A percentile compares a stretch with the other conserved stretches of the same genome.
phyloP scores from a whole-genome alignment of 2,113 vertebrate genomes.

The Reinhardtius hippoglossoides region DNA sequence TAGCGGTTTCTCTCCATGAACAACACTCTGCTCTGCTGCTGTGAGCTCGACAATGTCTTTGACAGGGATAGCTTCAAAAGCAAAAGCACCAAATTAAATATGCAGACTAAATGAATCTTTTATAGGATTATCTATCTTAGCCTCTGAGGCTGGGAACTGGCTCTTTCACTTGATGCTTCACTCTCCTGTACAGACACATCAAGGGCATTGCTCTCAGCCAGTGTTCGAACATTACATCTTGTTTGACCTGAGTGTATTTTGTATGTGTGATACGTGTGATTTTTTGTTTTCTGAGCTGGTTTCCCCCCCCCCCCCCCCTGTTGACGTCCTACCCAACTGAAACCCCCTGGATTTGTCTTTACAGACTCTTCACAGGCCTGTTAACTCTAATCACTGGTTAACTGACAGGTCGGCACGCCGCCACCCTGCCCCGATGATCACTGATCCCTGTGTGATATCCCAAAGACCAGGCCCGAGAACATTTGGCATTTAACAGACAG shows the following conservation, averaged over 20 bases:
- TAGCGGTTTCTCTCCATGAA: neutral
- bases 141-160: slow-evolving; percentile 4
- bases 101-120: slow-evolving; percentile 74
- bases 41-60: slow-evolving; percentile 31
- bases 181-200: slow-evolving; percentile 21
- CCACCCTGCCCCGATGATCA: slow-evolving; percentile 54
- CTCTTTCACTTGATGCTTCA: slow-evolving; percentile 43
- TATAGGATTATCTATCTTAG: slow-evolving; percentile 68
- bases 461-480: slow-evolving; percentile 38
- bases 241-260: neutral
- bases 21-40: neutral
- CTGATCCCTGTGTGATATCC: slow-evolving; percentile 56
- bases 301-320: neutral
- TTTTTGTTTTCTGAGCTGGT: neutral
- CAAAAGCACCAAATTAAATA: slow-evolving; percentile 70
- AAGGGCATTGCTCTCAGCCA: neutral
- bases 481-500: slow-evolving; percentile 64
- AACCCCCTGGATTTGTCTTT: neutral
- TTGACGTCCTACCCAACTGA: neutral
- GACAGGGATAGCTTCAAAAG: slow-evolving; percentile 46
- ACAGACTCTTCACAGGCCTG: neutral
- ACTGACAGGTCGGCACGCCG: slow-evolving; percentile 23
- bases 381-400: slow-evolving; percentile 30
- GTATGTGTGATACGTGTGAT: neutral
- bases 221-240: neutral